Percentiles rank a stretch among this genome's conserved stretches.
Evolutionary conservation across 2,888 invertebrate species (phyloP).

Genomic region (Nemotelus nigrinus): DNA sequence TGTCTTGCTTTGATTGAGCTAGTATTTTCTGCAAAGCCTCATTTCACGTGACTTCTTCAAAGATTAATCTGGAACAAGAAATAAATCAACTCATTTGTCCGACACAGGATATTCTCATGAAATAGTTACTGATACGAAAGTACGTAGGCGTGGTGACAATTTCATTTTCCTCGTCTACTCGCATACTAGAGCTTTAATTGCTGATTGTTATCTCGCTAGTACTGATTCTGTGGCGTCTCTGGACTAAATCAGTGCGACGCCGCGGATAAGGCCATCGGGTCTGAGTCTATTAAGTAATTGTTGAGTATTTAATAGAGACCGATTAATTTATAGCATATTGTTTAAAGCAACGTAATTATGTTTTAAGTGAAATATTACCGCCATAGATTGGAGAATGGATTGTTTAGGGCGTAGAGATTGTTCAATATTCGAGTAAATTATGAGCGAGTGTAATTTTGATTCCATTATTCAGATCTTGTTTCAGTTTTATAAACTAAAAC

Average conservation of each 20-base stretch:
- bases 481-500: too few species aligned
- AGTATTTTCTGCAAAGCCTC: neutral
- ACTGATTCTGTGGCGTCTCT: neutral
- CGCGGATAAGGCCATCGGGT: neutral
- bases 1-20: too few species aligned
- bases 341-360: neutral
- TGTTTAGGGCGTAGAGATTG: too few species aligned
- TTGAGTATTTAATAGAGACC: neutral
- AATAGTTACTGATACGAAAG: neutral
- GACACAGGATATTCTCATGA: neutral
- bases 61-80: neutral
- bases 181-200: neutral
- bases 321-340: neutral
- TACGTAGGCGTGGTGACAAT: slow-evolving; percentile 1
- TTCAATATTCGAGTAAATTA: too few species aligned
- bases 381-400: too few species aligned
- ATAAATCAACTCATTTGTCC: neutral
- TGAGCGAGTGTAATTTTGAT: too few species aligned
- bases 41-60: neutral
- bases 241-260: neutral
- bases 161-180: neutral
- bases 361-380: neutral
- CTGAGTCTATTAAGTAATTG: neutral
- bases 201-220: neutral
- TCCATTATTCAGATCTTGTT: too few species aligned